Base-by-base conservation (phyloP, 2,113 vertebrate species). In the Cynocephalus volans region DNA sequence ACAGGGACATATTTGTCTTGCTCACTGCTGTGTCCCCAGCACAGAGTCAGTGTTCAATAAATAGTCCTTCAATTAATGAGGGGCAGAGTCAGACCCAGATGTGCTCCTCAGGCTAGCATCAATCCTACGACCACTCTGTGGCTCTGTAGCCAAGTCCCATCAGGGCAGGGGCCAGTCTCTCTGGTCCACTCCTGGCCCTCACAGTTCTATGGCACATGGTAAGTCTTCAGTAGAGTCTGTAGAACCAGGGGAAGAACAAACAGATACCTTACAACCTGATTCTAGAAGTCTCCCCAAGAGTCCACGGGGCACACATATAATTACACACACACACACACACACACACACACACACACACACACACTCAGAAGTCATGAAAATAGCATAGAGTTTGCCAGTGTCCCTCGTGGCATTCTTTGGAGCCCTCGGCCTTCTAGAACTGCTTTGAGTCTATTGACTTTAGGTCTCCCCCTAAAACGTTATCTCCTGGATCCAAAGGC, bases 401-500 rank as follows among this genome's bases (percentile, higher is more conserved):
- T 64, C 13, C 70, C 31, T 52, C 33, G 28, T 60, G 64, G 84
- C 83, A 56, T 1, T 0, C 48, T 60, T 95, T 9, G 56, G 6
- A 58, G 21, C 26, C 41, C 87, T 96, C 4, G 1, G 67, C 86
- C 94, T 67, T 88, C 93, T 41, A 83, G 67, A 83, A 73, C 19
- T 89, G 48, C 18, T 48, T 26, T 93, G 91, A 64, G 23, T 83
- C n/a, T 85, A 15, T 80, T 70, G 90, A 97, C 90, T 41, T 70
- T 41, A 48, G 72, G 6, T 79, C 24, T 97, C 82, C 70, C 90
- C 52, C 64, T 21, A 84, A 77, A 70, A 96, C 69, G 7, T 85
- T 93, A 88, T 54, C 58, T 88, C 92, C 72, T 76, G 83, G 91
- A 89, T 73, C 56, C 92, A 92, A 96, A 70, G 88, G 28, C 62